Percentiles rank a stretch among this genome's conserved stretches.
These are phyloP conservation scores for Megaceryle torquata DNA, from an alignment of 2,113 vertebrate species.

Conservation along the genomic window DNA sequence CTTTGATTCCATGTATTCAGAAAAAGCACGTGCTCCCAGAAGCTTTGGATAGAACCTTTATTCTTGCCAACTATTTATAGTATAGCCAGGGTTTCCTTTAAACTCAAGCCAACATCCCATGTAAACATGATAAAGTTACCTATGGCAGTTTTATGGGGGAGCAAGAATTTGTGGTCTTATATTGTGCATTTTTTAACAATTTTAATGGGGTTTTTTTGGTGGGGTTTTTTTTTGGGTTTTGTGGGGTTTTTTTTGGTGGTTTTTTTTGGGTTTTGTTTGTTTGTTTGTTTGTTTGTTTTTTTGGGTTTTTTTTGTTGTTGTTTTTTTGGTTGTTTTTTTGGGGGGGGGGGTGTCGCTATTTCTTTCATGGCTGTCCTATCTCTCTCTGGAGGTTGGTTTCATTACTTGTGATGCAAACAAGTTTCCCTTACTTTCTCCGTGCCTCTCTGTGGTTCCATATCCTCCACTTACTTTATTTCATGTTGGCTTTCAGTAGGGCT, in stretches of 20 bases:
- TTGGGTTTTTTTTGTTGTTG: too few relatives aligned
- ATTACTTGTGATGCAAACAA: background rate
- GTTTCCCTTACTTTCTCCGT: background rate
- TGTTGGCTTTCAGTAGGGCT: background rate
- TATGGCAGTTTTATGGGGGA: conserved; percentile 3
- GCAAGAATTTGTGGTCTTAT: background rate
- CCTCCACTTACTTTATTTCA: background rate
- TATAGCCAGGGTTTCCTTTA: conserved; percentile 13
- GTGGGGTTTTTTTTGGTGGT: too few relatives aligned
- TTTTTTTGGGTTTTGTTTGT: too few relatives aligned
- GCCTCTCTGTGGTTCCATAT: background rate
- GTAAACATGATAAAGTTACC: conserved; percentile 44
- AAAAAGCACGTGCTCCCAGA: conserved; percentile 48
- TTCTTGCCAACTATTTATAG: conserved; percentile 27
- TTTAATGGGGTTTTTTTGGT: too few relatives aligned
- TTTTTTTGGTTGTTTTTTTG: too few relatives aligned
- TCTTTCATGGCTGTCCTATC: background rate
- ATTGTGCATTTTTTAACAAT: background rate
- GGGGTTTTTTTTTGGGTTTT: too few relatives aligned
- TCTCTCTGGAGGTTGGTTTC: background rate
- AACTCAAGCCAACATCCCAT: background rate
- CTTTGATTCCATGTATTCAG: conserved; percentile 62
- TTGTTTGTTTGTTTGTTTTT: too few relatives aligned
- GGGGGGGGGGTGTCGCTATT: background rate
- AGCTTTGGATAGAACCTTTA: conserved; percentile 19